Evolutionary conservation across 2,888 invertebrate genomes (phyloP), one percentile per base, ranked within the genome.

Genomic region (Drosophila picticornis): DNA sequence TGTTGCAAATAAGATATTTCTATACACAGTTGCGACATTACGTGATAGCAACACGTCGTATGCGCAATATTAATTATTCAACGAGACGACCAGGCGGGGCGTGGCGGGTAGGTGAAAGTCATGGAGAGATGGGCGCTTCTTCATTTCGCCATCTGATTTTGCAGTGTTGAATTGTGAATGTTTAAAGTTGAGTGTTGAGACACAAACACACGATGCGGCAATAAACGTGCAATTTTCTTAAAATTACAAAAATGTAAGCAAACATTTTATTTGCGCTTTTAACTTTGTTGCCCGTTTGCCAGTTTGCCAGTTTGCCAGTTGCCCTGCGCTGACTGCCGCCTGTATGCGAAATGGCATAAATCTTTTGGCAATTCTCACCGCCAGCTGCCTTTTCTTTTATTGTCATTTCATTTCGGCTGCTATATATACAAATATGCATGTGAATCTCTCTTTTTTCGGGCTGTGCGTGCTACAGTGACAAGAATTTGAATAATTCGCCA

Each of bases 401-500:
- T 74, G 70, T 60, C 52, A 40, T 71, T 80, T 78, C 71, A 58
- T 81, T 77, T 75, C 43, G 66, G 56, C 62, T 55, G 58, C 62
- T 59, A 40, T 65, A 58, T 56, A 75, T 36, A 50, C 29, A 25
- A 19, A 56, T 38, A 22, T 68, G 16, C 36, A 55, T 67, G 50
- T 67, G 32, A 59, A 46, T 65, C 51, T 43, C 36, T 58, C 52
- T 59, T 62, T 57, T 40, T 56, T 62, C 36, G 60, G 31, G 53
- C 25, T 22, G 16, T 62, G 77, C 70, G 77, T 74, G 81, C 72
- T 85, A 87, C 90, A 87, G 83, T 90, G 90, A 88, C 90, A 87
- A 84, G 87, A 87, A 90, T 87, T 90, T 87, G 89, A 90, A 87
- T 87, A 87, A 87, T 87, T 87, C 81, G 81, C 80, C 87, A 83